Evolutionary conservation across 2,113 vertebrate species (phyloP), one percentile per base, ranked within the genome.

Genomic region (Cyanoderma ruficeps): DNA sequence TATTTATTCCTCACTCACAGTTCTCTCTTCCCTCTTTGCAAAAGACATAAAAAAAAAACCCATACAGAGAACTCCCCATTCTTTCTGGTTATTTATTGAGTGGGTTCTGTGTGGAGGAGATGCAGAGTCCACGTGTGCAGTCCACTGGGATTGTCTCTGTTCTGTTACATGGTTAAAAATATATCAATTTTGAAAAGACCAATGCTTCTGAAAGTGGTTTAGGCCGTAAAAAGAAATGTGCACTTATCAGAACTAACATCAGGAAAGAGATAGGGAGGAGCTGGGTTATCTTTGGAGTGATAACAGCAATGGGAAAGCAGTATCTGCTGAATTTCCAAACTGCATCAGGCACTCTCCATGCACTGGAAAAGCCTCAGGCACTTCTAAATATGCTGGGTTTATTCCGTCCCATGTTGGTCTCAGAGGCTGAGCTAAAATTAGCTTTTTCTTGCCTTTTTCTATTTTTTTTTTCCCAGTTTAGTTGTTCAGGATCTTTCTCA

Each of bases 291-390:
- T 95, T 68, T 57, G 72, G 33, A 25, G 50, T 13, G 91, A 77
- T 83, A 95, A 52, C 42, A 78, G 82, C 84, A 74, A 5, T 1
- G 67, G 87, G 33, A 87, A 69, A 74, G 39, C 57, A 52, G 70
- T 25, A 59, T 59, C 87, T 91, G 42, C 79, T 52, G 70, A 52
- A 78, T 91, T 85, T 88, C 82, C 77, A 60, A 47, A 44, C 3
- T 30, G 42, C 50, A 59, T 42, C 69, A 50, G 87, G 44, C 65
- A 12, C 72, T 75, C 70, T 69, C 70, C 68, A 39, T 4, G 59
- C 50, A 10, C 78, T 77, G 49, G 44, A 87, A 91, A 91, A 90
- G 70, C 90, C 93, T 85, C 78, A 70, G 94, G 93, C 63, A 70
- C 27, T 93, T 57, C 75, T 93, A 52, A 61, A 71, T 49, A 9